Base-by-base conservation (phyloP, 2,113 vertebrate species). In the Cathartes aura region DNA sequence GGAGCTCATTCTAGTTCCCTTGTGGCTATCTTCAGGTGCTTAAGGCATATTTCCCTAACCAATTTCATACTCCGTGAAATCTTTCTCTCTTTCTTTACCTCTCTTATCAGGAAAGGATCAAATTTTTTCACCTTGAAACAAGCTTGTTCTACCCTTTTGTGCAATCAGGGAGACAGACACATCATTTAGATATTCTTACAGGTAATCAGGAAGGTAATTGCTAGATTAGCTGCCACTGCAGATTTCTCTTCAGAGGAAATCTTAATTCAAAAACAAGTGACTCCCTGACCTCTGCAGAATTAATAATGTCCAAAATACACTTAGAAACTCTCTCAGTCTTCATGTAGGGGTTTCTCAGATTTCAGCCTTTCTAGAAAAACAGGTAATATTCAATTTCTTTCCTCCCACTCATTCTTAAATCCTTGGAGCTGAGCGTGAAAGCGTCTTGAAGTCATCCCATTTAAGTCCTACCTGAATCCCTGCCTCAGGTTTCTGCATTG, bases 101-200 rank as follows among this genome's bases (percentile, higher is more conserved):
- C 42, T 85, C 73, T 66, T 80, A 80, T 74, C 71, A 70, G 67
- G 70, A 73, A 87, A 82, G 27, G 82, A 96, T 94, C 67, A 90
- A 43, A 95, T 83, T 82, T 68, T 74, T 72, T 96, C 89, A 91
- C 92, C 89, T 95, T 95, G 90, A 94, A 92, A 93, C 43, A 78
- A 80, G 78, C 59, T 92, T 56, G 30, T 87, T 80, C 78, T 90
- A 74, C 58, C 42, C 82, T 95, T 93, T 71, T 79, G 64, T 81
- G 82, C 78, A 91, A 40, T 93, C 84, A 68, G 30, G 62, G 36
- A 93, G 53, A 94, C 24, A 71, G 40, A 85, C 0, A 1, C 63
- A 74, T 94, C 74, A 78, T 95, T 94, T 94, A 91, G 74, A 76
- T 83, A 90, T 86, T 88, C 72, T 88, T 74, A 53, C 9, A 79